phyloP scores from a whole-genome alignment of 2,113 vertebrate species.

The Cisticola juncidis region DNA sequence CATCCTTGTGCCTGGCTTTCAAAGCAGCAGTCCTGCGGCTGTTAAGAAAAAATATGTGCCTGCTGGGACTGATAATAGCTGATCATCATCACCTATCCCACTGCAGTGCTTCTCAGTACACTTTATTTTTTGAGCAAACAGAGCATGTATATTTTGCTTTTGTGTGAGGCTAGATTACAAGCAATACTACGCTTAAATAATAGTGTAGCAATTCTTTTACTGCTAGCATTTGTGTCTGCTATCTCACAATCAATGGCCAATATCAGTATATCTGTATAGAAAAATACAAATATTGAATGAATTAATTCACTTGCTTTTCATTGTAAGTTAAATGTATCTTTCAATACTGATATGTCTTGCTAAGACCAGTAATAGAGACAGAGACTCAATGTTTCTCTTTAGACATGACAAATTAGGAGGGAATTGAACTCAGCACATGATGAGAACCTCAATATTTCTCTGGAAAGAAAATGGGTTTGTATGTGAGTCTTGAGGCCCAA shows the following conservation, averaged over 20 bases:
- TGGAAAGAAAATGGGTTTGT: slow-evolving; percentile 47
- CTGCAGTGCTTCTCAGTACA: slow-evolving; percentile 66
- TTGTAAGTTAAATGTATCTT: slow-evolving; percentile 53
- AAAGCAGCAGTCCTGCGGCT: slow-evolving; percentile 46
- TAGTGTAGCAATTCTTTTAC: slow-evolving; percentile 51
- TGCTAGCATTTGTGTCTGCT: slow-evolving; percentile 38
- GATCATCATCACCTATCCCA: slow-evolving; percentile 70
- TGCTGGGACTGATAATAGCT: slow-evolving; percentile 73
- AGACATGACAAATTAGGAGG: slow-evolving; percentile 58
- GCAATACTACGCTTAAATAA: slow-evolving; percentile 52
- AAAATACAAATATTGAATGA: slow-evolving; percentile 31
- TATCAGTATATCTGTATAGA: background rate
- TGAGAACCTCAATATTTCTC: slow-evolving; percentile 63
- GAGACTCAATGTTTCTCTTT: slow-evolving; percentile 51
- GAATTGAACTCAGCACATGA: slow-evolving; percentile 55
- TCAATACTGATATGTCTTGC: background rate
- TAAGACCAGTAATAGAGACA: slow-evolving; percentile 48
- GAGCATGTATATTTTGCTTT: slow-evolving; percentile 74
- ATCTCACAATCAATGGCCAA: background rate
- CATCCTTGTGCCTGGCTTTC: slow-evolving; percentile 56
- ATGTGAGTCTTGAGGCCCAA: slow-evolving; percentile 19
- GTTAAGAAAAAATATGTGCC: slow-evolving; percentile 66
- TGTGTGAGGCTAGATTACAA: slow-evolving; percentile 62
- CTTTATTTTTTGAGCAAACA: slow-evolving; percentile 69
- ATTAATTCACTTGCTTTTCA: slow-evolving; percentile 27